Conservation (phyloP, 2,888 invertebrate genomes). For the Ophion slaviceki region DNA sequence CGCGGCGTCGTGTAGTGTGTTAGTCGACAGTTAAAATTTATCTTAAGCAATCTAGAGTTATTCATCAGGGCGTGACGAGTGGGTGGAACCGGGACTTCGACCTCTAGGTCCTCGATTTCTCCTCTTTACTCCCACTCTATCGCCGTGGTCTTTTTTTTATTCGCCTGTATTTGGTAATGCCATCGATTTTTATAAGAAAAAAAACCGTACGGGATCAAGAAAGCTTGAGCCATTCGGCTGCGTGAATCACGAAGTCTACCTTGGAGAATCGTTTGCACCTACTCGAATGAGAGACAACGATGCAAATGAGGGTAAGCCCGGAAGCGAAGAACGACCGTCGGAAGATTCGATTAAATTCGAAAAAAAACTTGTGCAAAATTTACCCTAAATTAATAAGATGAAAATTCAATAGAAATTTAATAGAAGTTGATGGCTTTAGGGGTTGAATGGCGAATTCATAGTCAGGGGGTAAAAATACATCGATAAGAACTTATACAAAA, state of each 20-base stretch:
- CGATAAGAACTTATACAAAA: too few species aligned
- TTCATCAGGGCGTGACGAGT: slow-evolving; percentile 76
- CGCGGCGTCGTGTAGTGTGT: slow-evolving; percentile 66
- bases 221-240: background rate
- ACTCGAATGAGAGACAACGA: background rate
- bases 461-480: too few species aligned
- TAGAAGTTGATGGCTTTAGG: too few species aligned
- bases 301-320: background rate
- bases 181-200: slow-evolving; percentile 8
- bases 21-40: slow-evolving; percentile 74
- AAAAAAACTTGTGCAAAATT: background rate
- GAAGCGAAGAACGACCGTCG: background rate
- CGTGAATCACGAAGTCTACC: background rate
- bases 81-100: slow-evolving; percentile 68
- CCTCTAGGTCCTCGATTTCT: slow-evolving; percentile 53
- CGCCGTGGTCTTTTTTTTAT: slow-evolving; percentile 8
- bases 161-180: slow-evolving; percentile 16
- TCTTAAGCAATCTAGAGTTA: slow-evolving; percentile 73
- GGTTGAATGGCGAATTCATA: too few species aligned
- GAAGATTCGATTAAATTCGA: background rate
- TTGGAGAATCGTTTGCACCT: background rate
- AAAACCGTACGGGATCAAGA: background rate
- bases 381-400: background rate
- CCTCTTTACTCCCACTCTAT: slow-evolving; percentile 40
- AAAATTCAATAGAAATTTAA: too few species aligned